Percentiles rank a stretch among this genome's conserved stretches.
Evolutionary conservation across 2,888 invertebrate genomes (phyloP).

Genomic region (Apodemia zela): DNA sequence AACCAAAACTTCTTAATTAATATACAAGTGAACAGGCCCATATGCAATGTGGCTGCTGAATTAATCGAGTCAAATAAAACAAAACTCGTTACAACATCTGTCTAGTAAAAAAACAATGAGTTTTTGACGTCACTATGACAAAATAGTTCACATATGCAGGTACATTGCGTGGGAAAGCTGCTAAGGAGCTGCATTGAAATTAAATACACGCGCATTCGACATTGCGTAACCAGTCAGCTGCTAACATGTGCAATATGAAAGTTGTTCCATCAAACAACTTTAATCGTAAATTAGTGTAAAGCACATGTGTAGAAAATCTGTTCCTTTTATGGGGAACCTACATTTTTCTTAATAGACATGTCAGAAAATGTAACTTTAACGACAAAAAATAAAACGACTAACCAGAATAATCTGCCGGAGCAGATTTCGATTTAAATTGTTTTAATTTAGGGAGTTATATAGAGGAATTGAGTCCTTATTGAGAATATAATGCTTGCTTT

Average conservation of each 20-base stretch:
- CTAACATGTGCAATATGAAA: constrained; percentile 15
- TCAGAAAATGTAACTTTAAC: not conserved
- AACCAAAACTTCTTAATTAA: not conserved
- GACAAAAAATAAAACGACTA: not conserved
- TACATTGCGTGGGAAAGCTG: constrained; percentile 35
- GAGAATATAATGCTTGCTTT: no score
- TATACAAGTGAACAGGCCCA: not conserved
- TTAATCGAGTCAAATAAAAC: not conserved
- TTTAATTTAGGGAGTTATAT: not conserved
- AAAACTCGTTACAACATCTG: not conserved
- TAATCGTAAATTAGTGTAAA: constrained; percentile 6
- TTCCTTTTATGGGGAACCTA: constrained; percentile 1
- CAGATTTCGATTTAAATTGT: not conserved
- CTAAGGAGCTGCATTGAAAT: constrained; percentile 25
- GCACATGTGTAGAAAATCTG: constrained; percentile 10
- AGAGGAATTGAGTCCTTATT: no score
- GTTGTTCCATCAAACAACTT: constrained; percentile 3
- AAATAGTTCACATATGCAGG: constrained; percentile 36
- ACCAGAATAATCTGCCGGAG: not conserved
- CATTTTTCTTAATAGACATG: not conserved
- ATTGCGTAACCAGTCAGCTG: constrained; percentile 10
- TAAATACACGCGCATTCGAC: constrained; percentile 18
- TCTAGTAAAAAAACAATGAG: not conserved
- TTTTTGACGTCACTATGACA: constrained; percentile 33
- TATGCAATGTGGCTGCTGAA: no score